Percentiles rank a stretch among this genome's conserved stretches.
phyloP scores from a whole-genome alignment of 2,888 invertebrate genomes.

The Caenorhabditis afra region DNA sequence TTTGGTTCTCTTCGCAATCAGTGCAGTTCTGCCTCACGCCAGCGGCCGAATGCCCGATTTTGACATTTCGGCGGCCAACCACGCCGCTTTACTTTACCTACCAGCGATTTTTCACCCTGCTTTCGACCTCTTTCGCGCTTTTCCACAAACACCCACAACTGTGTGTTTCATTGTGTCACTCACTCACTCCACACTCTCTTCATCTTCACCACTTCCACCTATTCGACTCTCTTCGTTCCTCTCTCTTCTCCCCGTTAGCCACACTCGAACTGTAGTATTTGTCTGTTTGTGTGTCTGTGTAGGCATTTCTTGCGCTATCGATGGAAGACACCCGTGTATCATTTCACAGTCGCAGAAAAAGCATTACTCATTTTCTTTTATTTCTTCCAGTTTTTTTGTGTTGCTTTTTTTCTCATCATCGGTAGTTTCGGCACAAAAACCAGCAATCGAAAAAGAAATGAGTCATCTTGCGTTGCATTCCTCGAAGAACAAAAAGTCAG shows the following conservation, averaged over 20 bases:
- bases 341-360: neutral
- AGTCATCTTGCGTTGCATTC: slow-evolving; percentile 25
- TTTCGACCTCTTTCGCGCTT: neutral
- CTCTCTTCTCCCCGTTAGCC: slow-evolving; percentile 34
- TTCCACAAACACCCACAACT: slow-evolving; percentile 33
- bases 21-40: slow-evolving; percentile 16
- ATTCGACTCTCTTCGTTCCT: slow-evolving; percentile 3
- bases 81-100: slow-evolving; percentile 1
- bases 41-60: slow-evolving; percentile 39
- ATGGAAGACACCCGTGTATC: slow-evolving; percentile 5
- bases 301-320: slow-evolving; percentile 2
- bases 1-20: slow-evolving; percentile 44
- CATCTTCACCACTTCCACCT: slow-evolving; percentile 2
- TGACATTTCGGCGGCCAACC: slow-evolving; percentile 25
- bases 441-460: slow-evolving; percentile 14
- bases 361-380: slow-evolving; percentile 5
- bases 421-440: slow-evolving; percentile 9
- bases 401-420: slow-evolving; percentile 3
- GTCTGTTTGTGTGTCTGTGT: slow-evolving; percentile 52
- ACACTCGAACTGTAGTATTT: slow-evolving; percentile 54
- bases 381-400: slow-evolving; percentile 19
- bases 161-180: slow-evolving; percentile 27
- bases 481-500: slow-evolving; percentile 26
- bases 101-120: slow-evolving; percentile 31
- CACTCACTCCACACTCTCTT: slow-evolving; percentile 39